phyloP scores from a whole-genome alignment of 2,888 invertebrate genomes.

The Cyaniris semiargus region DNA sequence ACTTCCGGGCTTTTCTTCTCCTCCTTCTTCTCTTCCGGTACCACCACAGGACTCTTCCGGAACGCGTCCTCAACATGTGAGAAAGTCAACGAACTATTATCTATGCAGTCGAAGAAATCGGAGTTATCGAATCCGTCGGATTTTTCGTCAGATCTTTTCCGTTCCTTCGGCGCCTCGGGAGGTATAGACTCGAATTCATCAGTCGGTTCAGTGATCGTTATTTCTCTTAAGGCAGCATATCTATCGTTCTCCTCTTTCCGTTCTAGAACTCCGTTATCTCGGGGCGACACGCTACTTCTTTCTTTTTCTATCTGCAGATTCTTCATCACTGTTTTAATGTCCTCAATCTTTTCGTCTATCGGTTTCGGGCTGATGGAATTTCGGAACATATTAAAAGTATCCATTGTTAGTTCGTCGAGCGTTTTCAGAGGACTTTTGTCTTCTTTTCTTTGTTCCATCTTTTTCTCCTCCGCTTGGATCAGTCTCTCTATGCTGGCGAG shows the following conservation, averaged over 20 bases:
- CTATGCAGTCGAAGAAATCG: constrained; percentile 77
- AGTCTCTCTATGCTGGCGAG: constrained; percentile 60
- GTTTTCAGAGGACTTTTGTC: constrained; percentile 66
- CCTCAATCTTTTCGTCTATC: constrained; percentile 72
- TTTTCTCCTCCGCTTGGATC: constrained; percentile 55
- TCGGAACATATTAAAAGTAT: constrained; percentile 68
- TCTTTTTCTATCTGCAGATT: constrained; percentile 64
- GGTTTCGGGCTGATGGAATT: constrained; percentile 74
- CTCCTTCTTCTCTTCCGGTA: constrained; percentile 65
- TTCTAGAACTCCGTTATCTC: constrained; percentile 71
- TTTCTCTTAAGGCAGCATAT: constrained; percentile 90
- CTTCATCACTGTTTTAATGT: constrained; percentile 74
- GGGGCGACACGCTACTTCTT: constrained; percentile 66
- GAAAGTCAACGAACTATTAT: constrained; percentile 74
- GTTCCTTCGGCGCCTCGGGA: constrained; percentile 71
- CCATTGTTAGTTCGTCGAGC: constrained; percentile 66
- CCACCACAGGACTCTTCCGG: constrained; percentile 69
- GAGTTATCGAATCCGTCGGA: constrained; percentile 78
- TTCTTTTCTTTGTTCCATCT: constrained; percentile 55
- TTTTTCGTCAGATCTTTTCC: constrained; percentile 76
- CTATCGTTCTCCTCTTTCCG: constrained; percentile 81
- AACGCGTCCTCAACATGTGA: constrained; percentile 76
- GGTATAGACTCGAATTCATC: constrained; percentile 78
- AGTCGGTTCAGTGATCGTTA: constrained; percentile 83
- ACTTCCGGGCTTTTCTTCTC: constrained; percentile 53